A percentile compares a stretch with the other conserved stretches of the same genome.
Evolutionary conservation across 2,888 invertebrate species (phyloP).

Genomic region (Oscheius sp.): DNA sequence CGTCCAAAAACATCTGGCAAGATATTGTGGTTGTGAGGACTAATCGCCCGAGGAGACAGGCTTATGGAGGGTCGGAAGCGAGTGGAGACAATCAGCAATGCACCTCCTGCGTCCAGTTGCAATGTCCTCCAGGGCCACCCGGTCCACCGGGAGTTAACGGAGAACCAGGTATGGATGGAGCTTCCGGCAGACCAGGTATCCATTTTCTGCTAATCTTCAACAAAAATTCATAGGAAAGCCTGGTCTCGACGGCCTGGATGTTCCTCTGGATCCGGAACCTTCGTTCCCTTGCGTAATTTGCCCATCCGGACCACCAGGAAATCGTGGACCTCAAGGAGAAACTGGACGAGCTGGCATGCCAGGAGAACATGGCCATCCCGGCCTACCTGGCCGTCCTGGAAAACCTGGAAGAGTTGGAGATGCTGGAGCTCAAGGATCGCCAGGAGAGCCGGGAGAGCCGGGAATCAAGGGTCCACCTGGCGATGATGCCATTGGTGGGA

Average conservation of each 20-base stretch:
- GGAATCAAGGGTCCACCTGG: slow-evolving; percentile 69
- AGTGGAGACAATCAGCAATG: slow-evolving; percentile 60
- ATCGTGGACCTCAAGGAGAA: slow-evolving; percentile 68
- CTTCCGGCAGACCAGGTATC: slow-evolving; percentile 48
- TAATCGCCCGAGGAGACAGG: slow-evolving; percentile 60
- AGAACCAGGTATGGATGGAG: slow-evolving; percentile 59
- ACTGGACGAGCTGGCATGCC: slow-evolving; percentile 62
- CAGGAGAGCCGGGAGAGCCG: slow-evolving; percentile 67
- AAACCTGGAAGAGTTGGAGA: slow-evolving; percentile 63
- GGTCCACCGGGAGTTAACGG: slow-evolving; percentile 69
- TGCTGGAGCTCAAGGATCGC: slow-evolving; percentile 60
- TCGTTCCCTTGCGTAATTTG: slow-evolving; percentile 69
- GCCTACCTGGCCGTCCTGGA: slow-evolving; percentile 34
- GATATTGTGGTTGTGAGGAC: slow-evolving; percentile 64
- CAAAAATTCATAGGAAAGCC: slow-evolving; percentile 49
- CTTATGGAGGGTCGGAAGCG: slow-evolving; percentile 39
- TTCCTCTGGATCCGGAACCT: slow-evolving; percentile 70
- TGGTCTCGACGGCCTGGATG: slow-evolving; percentile 69
- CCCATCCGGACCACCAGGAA: slow-evolving; percentile 68
- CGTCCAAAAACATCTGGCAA: slow-evolving; percentile 66
- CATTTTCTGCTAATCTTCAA: not conserved
- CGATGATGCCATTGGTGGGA: slow-evolving; percentile 69
- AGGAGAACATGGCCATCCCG: slow-evolving; percentile 65
- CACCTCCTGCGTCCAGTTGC: slow-evolving; percentile 67
- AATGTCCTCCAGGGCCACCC: slow-evolving; percentile 69